Percentiles rank a stretch among this genome's conserved stretches.
Evolutionary conservation across 2,113 vertebrate species (phyloP).

Genomic region (Archilochus colubris): DNA sequence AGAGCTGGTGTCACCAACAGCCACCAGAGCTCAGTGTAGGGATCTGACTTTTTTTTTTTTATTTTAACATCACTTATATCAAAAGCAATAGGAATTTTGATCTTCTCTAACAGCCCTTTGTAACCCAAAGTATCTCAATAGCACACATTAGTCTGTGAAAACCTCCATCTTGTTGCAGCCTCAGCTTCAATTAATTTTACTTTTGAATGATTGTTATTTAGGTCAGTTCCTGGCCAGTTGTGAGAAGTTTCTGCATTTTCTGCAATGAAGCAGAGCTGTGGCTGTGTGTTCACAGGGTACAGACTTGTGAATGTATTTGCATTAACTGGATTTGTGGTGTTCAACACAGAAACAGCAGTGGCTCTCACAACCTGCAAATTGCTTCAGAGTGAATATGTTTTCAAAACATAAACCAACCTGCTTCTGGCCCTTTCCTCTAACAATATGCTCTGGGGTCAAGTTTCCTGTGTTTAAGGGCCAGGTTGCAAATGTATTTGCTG

Average conservation of each 20-base stretch:
- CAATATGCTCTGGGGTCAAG: background rate
- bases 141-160: slow-evolving; percentile 13
- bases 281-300: background rate
- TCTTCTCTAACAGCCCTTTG: background rate
- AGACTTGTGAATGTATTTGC: background rate
- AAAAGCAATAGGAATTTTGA: background rate
- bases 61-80: background rate
- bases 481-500: slow-evolving; percentile 39
- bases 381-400: background rate
- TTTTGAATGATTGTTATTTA: background rate
- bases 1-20: background rate
- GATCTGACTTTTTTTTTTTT: background rate
- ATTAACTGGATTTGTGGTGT: background rate
- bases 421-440: background rate
- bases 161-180: background rate
- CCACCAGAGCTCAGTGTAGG: background rate
- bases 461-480: background rate
- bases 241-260: background rate
- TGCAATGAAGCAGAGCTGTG: background rate
- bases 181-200: slow-evolving; percentile 39
- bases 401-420: background rate
- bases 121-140: background rate
- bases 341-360: background rate
- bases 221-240: slow-evolving; percentile 2
- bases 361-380: background rate